Base-by-base conservation (phyloP, 2,113 vertebrate species). In the Malurus cyaneus region DNA sequence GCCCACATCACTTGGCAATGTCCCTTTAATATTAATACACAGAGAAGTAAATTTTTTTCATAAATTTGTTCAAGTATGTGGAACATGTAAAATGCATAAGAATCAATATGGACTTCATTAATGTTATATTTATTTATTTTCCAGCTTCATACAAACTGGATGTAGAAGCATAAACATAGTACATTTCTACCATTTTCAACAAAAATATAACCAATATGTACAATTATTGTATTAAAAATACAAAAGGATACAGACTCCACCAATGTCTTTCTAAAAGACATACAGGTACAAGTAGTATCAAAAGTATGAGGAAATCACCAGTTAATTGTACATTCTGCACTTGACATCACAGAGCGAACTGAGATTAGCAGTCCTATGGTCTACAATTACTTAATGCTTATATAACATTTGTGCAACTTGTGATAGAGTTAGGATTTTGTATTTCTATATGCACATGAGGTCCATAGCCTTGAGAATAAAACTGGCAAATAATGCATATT, bases 161-260 rank as follows among this genome's bases (percentile, higher is more conserved):
- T 98, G 98, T 99, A 99, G 99, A 99, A 99, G 99, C 99, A 99
- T 99, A 99, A 99, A 99, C 99, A 99, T 99, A 99, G 98, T 99
- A 99, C 99, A 99, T 99, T 99, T 99, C 98, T 99, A 99, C 98
- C 98, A 98, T 98, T 98, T 98, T 98, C 98, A 99, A 99, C 99
- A 99, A 99, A 99, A 99, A 99, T 99, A 99, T 98, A 99, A 99
- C 99, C 99, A 99, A 99, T 99, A 99, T 99, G 98, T 99, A 99
- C 99, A 99, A 99, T 99, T 99, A 99, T 99, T 99, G 99, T 99
- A 99, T 99, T 99, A 99, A 99, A 99, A 99, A 99, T 99, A 99
- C 99, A 99, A 99, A 98, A 99, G 98, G 98, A 99, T 99, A 99
- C 99, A 96, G 98, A 99, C 99, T 99, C 99, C 98, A 99, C 99